Percentiles rank a stretch among this genome's conserved stretches.
Conservation (phyloP, 2,797 vertebrate genomes). For the Spheniscus humboldti region DNA sequence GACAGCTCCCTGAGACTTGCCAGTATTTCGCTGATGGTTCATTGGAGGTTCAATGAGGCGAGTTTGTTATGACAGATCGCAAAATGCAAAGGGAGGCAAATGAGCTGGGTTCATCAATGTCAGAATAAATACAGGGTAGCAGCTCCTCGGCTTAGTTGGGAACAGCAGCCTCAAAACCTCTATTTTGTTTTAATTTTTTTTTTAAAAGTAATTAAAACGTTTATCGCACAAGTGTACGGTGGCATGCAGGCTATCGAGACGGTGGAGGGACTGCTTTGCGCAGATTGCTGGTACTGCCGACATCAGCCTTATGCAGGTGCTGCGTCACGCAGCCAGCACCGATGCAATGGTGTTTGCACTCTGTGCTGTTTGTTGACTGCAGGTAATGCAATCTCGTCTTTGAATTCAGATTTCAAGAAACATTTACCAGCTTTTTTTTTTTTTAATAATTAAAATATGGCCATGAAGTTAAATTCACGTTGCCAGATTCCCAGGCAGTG, state of each 20-base stretch:
- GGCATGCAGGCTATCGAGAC: background rate
- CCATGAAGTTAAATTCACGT: background rate
- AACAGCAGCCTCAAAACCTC: background rate
- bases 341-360: fast-evolving
- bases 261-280: background rate
- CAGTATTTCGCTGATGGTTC: conserved; percentile 46
- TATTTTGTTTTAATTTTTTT: background rate
- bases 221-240: background rate
- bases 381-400: background rate
- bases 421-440: background rate
- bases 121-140: conserved; percentile 9
- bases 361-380: background rate
- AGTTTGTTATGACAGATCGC: conserved; percentile 57
- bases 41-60: conserved; percentile 45
- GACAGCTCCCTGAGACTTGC: background rate
- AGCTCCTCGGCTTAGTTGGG: background rate
- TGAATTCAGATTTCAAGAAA: background rate
- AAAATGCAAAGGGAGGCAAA: conserved; percentile 41
- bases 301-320: background rate
- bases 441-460: background rate
- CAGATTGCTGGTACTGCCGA: background rate
- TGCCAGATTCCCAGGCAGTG: fast-evolving
- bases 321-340: background rate
- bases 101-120: conserved; percentile 14
- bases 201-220: background rate